These are phyloP conservation scores for Neotoxoptera formosana DNA, from an alignment of 1,140 invertebrate genomes.

Conservation along the genomic window DNA sequence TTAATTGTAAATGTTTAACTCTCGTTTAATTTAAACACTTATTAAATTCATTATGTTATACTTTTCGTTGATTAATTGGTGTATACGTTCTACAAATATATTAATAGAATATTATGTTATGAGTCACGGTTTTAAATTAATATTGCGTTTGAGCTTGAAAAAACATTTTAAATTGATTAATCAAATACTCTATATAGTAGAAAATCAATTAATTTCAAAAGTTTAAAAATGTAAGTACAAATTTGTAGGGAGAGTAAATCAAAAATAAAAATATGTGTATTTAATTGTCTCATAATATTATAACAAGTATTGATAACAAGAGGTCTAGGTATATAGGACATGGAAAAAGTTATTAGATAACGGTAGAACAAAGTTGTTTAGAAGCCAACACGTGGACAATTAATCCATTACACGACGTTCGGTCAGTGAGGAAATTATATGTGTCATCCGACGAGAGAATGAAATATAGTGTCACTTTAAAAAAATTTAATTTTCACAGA, in stretches of 20 bases:
- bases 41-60: neutral
- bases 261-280: neutral
- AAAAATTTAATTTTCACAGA: neutral
- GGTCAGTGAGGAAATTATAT: neutral
- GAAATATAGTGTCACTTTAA: neutral
- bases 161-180: conserved; percentile 13
- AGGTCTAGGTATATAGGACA: neutral
- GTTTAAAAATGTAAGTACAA: neutral
- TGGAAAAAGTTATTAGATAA: neutral
- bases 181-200: neutral
- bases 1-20: conserved; percentile 27
- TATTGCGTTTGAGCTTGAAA: neutral
- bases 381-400: neutral
- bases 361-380: neutral
- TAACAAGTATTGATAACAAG: neutral
- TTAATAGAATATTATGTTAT: neutral
- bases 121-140: neutral
- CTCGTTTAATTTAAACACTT: conserved; percentile 5
- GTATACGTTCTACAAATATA: neutral
- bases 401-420: neutral
- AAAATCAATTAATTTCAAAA: neutral
- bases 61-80: neutral
- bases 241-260: neutral
- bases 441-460: neutral
- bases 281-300: neutral